Base-by-base conservation (phyloP, 1,140 invertebrate genomes). In the Zaprionus camerounensis region DNA sequence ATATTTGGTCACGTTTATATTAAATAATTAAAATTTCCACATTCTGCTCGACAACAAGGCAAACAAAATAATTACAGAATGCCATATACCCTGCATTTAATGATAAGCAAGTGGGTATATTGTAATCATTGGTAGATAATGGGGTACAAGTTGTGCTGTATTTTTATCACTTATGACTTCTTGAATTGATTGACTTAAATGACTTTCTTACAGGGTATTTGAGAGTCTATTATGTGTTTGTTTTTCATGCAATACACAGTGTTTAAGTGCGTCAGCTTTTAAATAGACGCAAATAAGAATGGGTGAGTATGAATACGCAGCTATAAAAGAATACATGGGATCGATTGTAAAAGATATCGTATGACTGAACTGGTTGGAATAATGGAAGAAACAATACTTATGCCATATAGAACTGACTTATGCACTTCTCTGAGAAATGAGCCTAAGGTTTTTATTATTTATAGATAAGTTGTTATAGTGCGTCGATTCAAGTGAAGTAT, bases 21-120 rank as follows among this genome's bases (percentile, higher is more conserved):
- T 44, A 68, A 87, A 82, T 87, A 80, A 80, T 86, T 80, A 74
- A 62, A 73, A 71, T 76, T 82, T 73, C n/a, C 44, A 46, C 67
- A 64, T 58, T 62, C 22, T 20, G 51, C 15, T 53, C 24, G 51
- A 24, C 9, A 46, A 53, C 31, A 51, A 51, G 63, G 68, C 46
- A 68, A 82, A 80, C 71, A 51, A 56, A 58, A 58, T 17, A 49
- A 64, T 59, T 69, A 58, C 3, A 34, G 13, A 26, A 36, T 36
- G 2, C 12, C 13, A 0, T 2, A 49, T 74, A 55, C 58, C 57
- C 34, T 28, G 12, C 20, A 22, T 4, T 1, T 0, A 5, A 24
- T 12, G 31, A 1, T 5, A 7, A 5, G 26, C 20, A 36, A 51
- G 4, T 5, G 31, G 63, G 22, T 15, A 24, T 64, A 34, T 41